Evolutionary conservation across 2,113 vertebrate genomes (phyloP).

Genomic region (Ginglymostoma cirratum): DNA sequence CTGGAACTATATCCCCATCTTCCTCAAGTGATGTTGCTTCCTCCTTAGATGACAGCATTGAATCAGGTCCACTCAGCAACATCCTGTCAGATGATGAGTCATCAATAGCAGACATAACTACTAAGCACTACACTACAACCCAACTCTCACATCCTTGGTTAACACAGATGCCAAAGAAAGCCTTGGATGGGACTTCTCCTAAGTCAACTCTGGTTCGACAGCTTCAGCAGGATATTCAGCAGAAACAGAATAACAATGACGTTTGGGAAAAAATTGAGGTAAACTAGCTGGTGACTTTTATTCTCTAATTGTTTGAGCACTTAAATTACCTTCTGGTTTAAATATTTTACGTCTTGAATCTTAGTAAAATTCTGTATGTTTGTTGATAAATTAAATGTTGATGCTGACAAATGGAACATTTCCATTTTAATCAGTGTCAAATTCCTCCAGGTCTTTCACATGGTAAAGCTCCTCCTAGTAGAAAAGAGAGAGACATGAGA

Average conservation of each 20-base stretch:
- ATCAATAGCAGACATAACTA: slow-evolving; percentile 47
- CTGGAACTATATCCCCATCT: slow-evolving; percentile 67
- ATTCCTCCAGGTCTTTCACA: background rate
- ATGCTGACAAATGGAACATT: background rate
- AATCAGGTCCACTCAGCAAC: slow-evolving; percentile 82
- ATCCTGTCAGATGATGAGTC: slow-evolving; percentile 77
- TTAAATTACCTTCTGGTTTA: background rate
- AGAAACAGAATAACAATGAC: slow-evolving; percentile 73
- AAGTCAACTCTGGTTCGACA: slow-evolving; percentile 71
- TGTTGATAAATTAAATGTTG: background rate
- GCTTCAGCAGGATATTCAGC: slow-evolving; percentile 80
- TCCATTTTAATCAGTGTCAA: background rate
- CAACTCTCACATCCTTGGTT: slow-evolving; percentile 46
- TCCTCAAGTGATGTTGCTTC: slow-evolving; percentile 83
- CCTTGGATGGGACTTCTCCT: slow-evolving; percentile 50
- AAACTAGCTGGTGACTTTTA: slow-evolving; percentile 38
- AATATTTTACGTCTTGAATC: background rate
- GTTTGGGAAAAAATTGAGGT: slow-evolving; percentile 94
- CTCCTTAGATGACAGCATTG: slow-evolving; percentile 78
- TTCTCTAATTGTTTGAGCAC: background rate
- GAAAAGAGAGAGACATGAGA: background rate
- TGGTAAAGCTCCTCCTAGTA: background rate
- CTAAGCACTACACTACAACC: slow-evolving; percentile 52
- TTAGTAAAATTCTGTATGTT: background rate
- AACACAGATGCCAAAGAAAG: slow-evolving; percentile 48